phyloP scores from a whole-genome alignment of 2,888 invertebrate species.

The Sinotaia quadrata region DNA sequence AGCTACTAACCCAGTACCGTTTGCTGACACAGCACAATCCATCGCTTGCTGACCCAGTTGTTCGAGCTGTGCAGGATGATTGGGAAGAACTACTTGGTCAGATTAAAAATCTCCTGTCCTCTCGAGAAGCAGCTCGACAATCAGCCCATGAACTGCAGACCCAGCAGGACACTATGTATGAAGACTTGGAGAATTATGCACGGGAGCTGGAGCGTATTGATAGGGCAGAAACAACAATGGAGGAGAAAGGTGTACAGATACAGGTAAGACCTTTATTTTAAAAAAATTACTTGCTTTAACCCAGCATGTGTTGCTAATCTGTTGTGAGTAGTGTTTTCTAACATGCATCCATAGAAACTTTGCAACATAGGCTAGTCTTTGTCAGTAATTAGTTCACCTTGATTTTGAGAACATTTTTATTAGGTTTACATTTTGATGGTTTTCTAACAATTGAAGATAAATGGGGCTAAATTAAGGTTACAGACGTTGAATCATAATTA shows the following conservation, averaged over 20 bases:
- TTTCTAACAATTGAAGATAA: no score
- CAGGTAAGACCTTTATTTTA: no score
- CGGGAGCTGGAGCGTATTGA: conserved; percentile 64
- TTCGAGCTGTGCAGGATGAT: conserved; percentile 53
- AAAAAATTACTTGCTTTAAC: no score
- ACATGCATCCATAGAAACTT: no score
- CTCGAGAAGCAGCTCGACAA: conserved; percentile 51
- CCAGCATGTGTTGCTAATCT: no score
- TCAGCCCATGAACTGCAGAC: conserved; percentile 54
- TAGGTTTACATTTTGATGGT: no score
- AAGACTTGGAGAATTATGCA: conserved; percentile 62
- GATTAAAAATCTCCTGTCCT: conserved; percentile 60
- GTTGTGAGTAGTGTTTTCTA: no score
- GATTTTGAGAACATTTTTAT: no score
- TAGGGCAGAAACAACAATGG: conserved; percentile 50
- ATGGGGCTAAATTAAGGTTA: no score
- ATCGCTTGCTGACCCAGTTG: conserved; percentile 57
- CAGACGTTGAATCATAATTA: no score
- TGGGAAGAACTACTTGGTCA: conserved; percentile 59
- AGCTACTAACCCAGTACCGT: conserved; percentile 59
- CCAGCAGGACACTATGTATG: conserved; percentile 60
- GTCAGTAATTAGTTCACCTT: no score
- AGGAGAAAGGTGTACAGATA: conserved; percentile 51
- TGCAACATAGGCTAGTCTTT: no score
- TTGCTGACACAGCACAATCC: conserved; percentile 63